These are phyloP conservation scores for Macropus fuliginosus DNA, from an alignment of 2,797 vertebrate genomes.

Conservation along the genomic window DNA sequence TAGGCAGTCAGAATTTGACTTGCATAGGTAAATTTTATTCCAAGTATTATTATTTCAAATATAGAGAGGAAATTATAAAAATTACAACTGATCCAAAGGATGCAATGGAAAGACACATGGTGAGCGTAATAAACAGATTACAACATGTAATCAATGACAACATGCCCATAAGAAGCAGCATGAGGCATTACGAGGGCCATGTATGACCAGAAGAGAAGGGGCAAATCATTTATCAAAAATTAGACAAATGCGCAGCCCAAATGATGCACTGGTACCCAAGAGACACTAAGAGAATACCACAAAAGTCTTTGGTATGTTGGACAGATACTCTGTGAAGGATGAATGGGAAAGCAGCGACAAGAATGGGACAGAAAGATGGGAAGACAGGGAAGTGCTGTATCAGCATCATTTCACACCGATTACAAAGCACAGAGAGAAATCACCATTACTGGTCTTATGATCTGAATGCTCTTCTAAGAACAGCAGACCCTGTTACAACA, in stretches of 20 bases:
- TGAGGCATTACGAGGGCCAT: background rate
- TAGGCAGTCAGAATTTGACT: slow-evolving; percentile 47
- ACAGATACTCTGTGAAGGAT: background rate
- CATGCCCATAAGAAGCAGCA: background rate
- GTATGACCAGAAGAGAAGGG: background rate
- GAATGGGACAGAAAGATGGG: background rate
- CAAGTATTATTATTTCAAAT: slow-evolving; percentile 47
- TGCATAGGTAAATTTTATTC: slow-evolving; percentile 50
- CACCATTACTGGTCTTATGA: background rate
- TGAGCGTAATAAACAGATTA: background rate
- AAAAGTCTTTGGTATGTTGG: background rate
- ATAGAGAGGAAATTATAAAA: background rate
- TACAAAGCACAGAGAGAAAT: background rate
- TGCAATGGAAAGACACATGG: background rate
- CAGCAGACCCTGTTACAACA: slow-evolving; percentile 2
- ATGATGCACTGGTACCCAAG: background rate
- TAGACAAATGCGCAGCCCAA: background rate
- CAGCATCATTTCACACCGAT: background rate
- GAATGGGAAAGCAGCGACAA: background rate
- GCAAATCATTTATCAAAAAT: background rate
- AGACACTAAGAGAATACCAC: background rate
- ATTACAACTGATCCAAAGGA: background rate
- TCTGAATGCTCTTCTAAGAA: background rate
- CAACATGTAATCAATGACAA: background rate
- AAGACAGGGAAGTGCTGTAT: background rate